Base-by-base conservation (phyloP, 1,140 invertebrate genomes). In the Bombus soroeensis region DNA sequence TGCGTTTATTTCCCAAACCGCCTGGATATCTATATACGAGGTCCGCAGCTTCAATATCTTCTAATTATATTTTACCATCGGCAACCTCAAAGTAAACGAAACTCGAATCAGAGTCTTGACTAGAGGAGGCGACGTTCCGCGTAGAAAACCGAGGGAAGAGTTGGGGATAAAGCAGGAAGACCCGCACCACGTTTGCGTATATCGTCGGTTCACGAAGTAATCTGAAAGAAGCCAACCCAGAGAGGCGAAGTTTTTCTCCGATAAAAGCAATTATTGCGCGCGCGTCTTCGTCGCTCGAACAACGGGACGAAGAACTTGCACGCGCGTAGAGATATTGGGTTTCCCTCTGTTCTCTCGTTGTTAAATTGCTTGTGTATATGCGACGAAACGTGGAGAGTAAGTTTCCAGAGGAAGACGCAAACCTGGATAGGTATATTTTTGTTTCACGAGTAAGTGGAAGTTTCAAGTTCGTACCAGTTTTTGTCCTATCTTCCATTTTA, bases 1-100 rank as follows among this genome's bases (percentile, higher is more conserved):
- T 37, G 64, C n/a, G 72, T 85, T 82, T 77, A 80, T 86, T 86
- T 86, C 64, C 43, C 34, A 75, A 87, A 88, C 75, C 53, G 34
- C 34, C 41, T 41, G 25, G 70, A 2, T 47, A 9, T n/a, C 37
- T 34, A 34, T 66, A 34, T 32, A 66, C 64, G 80, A 77, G 59
- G 59, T 39, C 34, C 32, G 59, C 68, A 71, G 15, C 73, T 89
- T 86, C 72, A 70, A 85, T 85, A 83, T 37, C 81, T 88, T 84
- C 73, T 91, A 91, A 91, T 91, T 90, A 91, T 91, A 91, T 91
- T 90, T 89, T 88, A 62, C 79, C 78, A 79, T 83, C 66, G 82
- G 64, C 32, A 81, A 87, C 82, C 80, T 89, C 82, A 85, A 89
- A 89, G 80, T 90, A 90, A 91, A 91, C 90, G 88, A 90, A 92